Evolutionary conservation across 2,113 vertebrate species (phyloP).

Genomic region (Syngnathus scovelli): DNA sequence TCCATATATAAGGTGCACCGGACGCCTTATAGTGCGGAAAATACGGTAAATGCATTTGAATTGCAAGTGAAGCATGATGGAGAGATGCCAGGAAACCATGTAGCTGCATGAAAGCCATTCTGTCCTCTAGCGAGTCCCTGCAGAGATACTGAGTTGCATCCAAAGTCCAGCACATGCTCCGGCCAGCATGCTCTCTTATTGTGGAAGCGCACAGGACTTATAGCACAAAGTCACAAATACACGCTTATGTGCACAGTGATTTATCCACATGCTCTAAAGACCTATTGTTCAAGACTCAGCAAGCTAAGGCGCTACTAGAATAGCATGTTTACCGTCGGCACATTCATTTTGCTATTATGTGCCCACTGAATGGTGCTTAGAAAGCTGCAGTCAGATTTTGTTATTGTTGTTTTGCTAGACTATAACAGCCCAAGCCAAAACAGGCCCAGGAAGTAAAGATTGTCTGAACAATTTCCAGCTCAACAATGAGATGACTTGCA

Average conservation of each 20-base stretch:
- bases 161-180: conserved; percentile 58
- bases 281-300: conserved; percentile 22
- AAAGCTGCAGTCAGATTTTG: neutral
- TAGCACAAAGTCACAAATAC: conserved; percentile 14
- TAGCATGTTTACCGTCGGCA: neutral
- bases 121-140: conserved; percentile 38
- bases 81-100: conserved; percentile 24
- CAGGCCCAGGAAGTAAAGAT: neutral
- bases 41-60: neutral
- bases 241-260: neutral
- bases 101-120: conserved; percentile 28
- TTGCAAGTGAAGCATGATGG: neutral
- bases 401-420: neutral
- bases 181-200: conserved; percentile 37
- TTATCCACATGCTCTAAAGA: conserved; percentile 6
- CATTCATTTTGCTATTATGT: neutral
- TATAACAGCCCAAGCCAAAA: neutral
- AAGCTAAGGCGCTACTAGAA: neutral
- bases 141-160: conserved; percentile 52
- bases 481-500: conserved; percentile 9
- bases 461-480: conserved; percentile 1
- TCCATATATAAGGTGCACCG: too few relatives aligned
- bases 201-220: neutral
- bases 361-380: neutral
- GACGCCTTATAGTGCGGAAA: too few relatives aligned